A percentile compares a stretch with the other conserved stretches of the same genome.
These are phyloP conservation scores for Epinotia bilunana DNA, from an alignment of 2,888 invertebrate species.

Conservation along the genomic window DNA sequence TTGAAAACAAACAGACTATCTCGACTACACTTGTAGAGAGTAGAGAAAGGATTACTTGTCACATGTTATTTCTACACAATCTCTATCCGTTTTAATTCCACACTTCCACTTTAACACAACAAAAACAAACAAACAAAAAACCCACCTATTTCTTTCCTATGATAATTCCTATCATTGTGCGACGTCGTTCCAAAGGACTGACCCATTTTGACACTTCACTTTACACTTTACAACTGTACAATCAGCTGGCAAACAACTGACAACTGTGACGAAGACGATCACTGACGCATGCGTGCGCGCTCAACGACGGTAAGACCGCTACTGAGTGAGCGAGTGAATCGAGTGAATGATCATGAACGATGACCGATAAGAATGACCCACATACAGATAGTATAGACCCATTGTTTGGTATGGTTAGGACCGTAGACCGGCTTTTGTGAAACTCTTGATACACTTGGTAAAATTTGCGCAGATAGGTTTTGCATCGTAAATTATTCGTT, in stretches of 20 bases:
- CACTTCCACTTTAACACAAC: constrained; percentile 5
- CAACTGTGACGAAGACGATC: constrained; percentile 49
- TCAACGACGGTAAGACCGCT: constrained; percentile 24
- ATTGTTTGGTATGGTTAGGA: constrained; percentile 30
- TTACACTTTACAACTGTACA: constrained; percentile 59
- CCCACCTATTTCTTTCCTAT: constrained; percentile 80
- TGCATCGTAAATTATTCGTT: neutral
- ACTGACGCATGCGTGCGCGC: constrained; percentile 65
- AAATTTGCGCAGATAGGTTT: neutral
- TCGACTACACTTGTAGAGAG: neutral
- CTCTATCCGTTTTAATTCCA: neutral
- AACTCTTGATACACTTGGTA: neutral
- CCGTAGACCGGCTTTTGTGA: neutral
- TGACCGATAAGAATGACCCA: constrained; percentile 54
- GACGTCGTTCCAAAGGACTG: constrained; percentile 81
- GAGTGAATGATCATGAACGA: constrained; percentile 30
- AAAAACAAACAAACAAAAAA: constrained; percentile 32
- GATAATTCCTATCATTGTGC: constrained; percentile 73
- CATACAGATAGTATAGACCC: constrained; percentile 43
- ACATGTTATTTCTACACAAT: neutral
- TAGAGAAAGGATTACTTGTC: neutral
- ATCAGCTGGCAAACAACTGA: constrained; percentile 45
- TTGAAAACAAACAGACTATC: neutral
- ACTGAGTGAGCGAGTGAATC: constrained; percentile 33
- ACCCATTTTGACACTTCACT: constrained; percentile 76